These are phyloP conservation scores for Drosophila heteroneura DNA, from an alignment of 2,888 invertebrate species.

Conservation along the genomic window DNA sequence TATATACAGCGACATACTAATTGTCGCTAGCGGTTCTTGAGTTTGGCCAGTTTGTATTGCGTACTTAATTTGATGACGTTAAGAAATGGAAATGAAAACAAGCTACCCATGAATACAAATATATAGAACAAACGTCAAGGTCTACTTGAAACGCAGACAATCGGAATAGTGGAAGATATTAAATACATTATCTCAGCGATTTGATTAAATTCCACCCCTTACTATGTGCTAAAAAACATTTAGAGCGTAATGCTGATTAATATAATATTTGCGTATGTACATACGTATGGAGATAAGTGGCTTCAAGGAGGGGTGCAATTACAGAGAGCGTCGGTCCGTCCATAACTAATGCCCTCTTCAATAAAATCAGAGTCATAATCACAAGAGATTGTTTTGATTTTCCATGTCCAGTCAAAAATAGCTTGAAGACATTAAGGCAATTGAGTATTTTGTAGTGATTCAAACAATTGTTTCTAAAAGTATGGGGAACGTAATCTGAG, in stretches of 20 bases:
- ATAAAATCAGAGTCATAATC: neutral
- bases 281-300: too few relatives aligned
- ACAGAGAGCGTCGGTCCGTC: neutral
- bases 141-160: neutral
- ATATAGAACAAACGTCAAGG: neutral
- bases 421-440: constrained; percentile 33
- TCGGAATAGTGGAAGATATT: neutral
- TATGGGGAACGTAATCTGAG: neutral
- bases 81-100: neutral
- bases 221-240: neutral
- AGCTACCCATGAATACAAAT: neutral
- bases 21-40: neutral
- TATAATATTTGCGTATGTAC: neutral
- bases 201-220: neutral
- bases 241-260: neutral
- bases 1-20: neutral
- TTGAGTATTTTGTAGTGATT: constrained; percentile 25
- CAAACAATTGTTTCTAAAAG: neutral
- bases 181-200: neutral
- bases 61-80: neutral
- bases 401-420: neutral
- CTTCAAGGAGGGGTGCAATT: neutral
- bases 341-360: constrained; percentile 18
- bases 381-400: constrained; percentile 1
- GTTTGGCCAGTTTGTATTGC: neutral